Conservation (phyloP, 2,113 vertebrate genomes). For the Neolamprologus devosi region DNA sequence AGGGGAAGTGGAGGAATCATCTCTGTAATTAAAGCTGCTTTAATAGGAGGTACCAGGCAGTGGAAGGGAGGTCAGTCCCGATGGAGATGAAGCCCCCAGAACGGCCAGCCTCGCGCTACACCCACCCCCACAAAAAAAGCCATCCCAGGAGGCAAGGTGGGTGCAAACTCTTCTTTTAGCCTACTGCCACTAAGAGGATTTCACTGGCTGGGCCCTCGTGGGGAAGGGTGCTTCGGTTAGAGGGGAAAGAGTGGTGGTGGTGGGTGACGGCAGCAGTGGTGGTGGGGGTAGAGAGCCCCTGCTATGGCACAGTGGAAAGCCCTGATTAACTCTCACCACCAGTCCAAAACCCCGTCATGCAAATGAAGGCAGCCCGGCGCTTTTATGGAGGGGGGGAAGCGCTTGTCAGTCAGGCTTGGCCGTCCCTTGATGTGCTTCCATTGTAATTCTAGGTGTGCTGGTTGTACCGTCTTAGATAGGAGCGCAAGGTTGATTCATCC, state of each 20-base stretch:
- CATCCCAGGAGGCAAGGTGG: slow-evolving; percentile 15
- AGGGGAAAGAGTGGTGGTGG: neutral
- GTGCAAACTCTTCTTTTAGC: slow-evolving; percentile 4
- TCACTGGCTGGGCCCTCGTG: neutral
- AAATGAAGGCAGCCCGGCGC: slow-evolving; percentile 46
- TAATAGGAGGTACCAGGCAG: slow-evolving; percentile 34
- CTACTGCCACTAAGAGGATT: slow-evolving; percentile 59
- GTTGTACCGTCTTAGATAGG: slow-evolving; percentile 49
- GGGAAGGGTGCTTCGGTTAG: slow-evolving; percentile 27
- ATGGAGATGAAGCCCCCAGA: slow-evolving; percentile 3
- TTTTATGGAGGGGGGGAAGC: slow-evolving; percentile 1
- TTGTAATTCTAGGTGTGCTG: slow-evolving; percentile 57
- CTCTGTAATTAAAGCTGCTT: slow-evolving; percentile 64
- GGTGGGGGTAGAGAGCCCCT: slow-evolving; percentile 3
- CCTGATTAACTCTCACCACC: slow-evolving; percentile 51
- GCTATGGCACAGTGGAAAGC: slow-evolving; percentile 46
- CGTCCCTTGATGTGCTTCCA: slow-evolving; percentile 58
- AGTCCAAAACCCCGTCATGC: slow-evolving; percentile 39
- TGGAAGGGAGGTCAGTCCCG: slow-evolving; percentile 50
- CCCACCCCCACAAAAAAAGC: neutral
- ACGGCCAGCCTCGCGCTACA: neutral
- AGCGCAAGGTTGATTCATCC: slow-evolving; percentile 57
- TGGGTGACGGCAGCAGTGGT: neutral
- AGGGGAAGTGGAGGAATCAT: neutral
- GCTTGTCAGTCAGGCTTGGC: slow-evolving; percentile 67